Evolutionary conservation across 2,888 invertebrate genomes (phyloP).

Genomic region (Platycheirus albimanus): DNA sequence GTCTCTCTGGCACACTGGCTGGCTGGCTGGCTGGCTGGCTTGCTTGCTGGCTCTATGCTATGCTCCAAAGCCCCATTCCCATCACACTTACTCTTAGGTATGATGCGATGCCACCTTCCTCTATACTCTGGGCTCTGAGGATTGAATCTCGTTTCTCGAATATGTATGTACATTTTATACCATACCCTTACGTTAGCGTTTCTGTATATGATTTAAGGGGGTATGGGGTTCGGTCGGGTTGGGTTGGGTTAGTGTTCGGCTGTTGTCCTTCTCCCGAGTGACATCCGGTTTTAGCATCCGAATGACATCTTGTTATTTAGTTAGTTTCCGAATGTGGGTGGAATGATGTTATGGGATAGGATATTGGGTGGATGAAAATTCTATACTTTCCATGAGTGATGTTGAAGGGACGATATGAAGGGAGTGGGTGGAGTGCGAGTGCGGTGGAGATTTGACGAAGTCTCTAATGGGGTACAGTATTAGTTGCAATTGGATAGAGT

Average conservation of each 20-base stretch:
- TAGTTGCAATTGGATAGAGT: constrained; percentile 56
- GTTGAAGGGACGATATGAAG: too few species aligned
- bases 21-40: too few species aligned
- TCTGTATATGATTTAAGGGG: constrained; percentile 35
- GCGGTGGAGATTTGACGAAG: constrained; percentile 58
- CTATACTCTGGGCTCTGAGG: constrained; percentile 2
- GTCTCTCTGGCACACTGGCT: too few species aligned
- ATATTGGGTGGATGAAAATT: constrained; percentile 18
- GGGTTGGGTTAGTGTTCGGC: constrained; percentile 55
- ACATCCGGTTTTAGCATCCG: constrained; percentile 71
- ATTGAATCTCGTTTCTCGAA: constrained; percentile 37
- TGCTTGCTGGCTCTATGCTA: constrained; percentile 10
- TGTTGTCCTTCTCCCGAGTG: constrained; percentile 54
- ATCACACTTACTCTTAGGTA: not conserved
- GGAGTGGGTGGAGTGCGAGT: not conserved
- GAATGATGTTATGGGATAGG: too few species aligned
- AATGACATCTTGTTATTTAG: constrained; percentile 74
- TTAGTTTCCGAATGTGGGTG: constrained; percentile 68
- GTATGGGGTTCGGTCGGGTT: too few species aligned
- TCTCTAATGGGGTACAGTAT: constrained; percentile 63
- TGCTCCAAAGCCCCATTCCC: constrained; percentile 34
- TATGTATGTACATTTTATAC: not conserved
- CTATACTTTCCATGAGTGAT: constrained; percentile 26
- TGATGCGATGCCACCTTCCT: not conserved
- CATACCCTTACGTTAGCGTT: constrained; percentile 50